These are phyloP conservation scores for Myotis planiceps DNA, from an alignment of 2,797 vertebrate genomes.

Conservation along the genomic window DNA sequence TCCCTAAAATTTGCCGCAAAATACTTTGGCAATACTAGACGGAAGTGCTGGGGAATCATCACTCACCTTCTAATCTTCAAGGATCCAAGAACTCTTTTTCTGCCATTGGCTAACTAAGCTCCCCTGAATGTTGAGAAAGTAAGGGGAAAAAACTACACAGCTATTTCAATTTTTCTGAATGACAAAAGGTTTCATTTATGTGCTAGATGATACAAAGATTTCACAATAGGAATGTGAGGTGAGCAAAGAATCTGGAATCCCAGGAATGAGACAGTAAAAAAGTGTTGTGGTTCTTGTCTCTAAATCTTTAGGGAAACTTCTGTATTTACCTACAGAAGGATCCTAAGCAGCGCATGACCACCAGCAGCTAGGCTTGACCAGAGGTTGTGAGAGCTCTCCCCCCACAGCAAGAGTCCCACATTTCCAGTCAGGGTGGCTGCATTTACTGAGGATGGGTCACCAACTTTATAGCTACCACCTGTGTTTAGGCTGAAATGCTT, in stretches of 20 bases:
- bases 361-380: neutral
- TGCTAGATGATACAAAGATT: neutral
- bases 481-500: neutral
- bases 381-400: neutral
- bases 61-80: neutral
- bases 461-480: neutral
- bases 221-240: neutral
- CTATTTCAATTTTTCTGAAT: neutral
- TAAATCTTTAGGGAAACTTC: neutral
- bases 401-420: accelerated
- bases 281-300: neutral
- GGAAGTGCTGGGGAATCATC: neutral
- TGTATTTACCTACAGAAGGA: neutral
- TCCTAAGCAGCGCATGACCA: neutral
- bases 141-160: neutral
- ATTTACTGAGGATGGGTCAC: neutral
- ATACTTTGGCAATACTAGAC: no score
- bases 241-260: neutral
- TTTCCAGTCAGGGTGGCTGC: neutral
- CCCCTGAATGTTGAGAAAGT: neutral
- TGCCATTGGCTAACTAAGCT: neutral
- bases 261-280: neutral
- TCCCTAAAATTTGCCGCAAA: neutral
- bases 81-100: neutral
- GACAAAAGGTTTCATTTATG: neutral